Evolutionary conservation across 2,888 invertebrate genomes (phyloP).

Genomic region (Meta bourneti): DNA sequence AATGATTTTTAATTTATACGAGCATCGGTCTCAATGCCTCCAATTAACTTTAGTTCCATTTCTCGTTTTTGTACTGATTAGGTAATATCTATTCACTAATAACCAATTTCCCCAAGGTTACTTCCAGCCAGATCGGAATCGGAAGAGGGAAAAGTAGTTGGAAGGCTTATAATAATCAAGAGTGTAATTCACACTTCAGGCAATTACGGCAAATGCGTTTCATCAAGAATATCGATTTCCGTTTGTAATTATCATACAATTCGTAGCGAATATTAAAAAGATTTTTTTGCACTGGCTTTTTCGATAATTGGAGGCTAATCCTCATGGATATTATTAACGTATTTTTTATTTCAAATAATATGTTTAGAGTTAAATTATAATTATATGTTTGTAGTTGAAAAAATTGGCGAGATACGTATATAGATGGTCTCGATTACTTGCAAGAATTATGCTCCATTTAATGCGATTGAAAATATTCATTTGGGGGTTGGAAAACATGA

Average conservation of each 20-base stretch:
- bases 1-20: not conserved
- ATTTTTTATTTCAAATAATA: constrained; percentile 1
- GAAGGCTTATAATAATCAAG: constrained; percentile 38
- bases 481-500: too few species aligned
- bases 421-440: too few species aligned
- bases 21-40: not conserved
- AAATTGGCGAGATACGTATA: too few species aligned
- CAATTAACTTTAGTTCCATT: not conserved
- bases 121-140: not conserved
- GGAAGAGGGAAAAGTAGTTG: not conserved
- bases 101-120: constrained; percentile 13
- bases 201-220: constrained; percentile 60
- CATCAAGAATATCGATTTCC: constrained; percentile 66
- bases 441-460: too few species aligned
- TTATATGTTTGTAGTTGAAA: not conserved
- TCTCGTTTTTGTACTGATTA: not conserved
- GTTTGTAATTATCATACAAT: constrained; percentile 65
- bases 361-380: not conserved
- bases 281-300: constrained; percentile 36
- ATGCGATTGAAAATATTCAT: too few species aligned
- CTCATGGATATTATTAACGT: constrained; percentile 26
- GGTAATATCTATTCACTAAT: not conserved
- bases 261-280: constrained; percentile 19
- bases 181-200: constrained; percentile 61
- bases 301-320: constrained; percentile 54